Conservation (phyloP, 2,888 invertebrate genomes). For the Lydus trimaculatus region DNA sequence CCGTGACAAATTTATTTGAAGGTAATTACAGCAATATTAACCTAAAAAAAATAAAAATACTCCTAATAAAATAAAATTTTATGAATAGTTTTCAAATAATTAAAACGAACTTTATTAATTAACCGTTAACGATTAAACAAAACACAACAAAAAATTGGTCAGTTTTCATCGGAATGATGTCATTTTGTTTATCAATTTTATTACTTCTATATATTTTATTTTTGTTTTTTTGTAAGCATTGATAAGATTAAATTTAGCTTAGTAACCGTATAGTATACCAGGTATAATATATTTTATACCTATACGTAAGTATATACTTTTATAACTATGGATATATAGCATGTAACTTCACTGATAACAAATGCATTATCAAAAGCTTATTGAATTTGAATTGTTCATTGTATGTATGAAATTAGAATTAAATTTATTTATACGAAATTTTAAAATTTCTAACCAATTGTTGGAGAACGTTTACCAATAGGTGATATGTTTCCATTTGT, state of each 20-base stretch:
- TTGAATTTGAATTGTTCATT: too few species aligned
- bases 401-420: too few species aligned
- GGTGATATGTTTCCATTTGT: too few species aligned
- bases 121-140: not conserved
- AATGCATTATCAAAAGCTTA: too few species aligned
- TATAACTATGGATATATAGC: not conserved
- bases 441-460: too few species aligned
- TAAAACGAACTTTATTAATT: not conserved
- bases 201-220: too few species aligned
- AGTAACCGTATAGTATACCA: not conserved
- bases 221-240: too few species aligned
- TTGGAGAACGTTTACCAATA: too few species aligned
- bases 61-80: not conserved
- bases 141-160: not conserved
- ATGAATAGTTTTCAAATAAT: not conserved
- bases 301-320: not conserved
- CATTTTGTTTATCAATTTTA: not conserved
- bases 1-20: not conserved
- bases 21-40: not conserved
- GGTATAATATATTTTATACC: not conserved
- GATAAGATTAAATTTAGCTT: not conserved
- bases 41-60: not conserved
- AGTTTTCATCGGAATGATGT: not conserved
- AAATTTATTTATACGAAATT: too few species aligned
- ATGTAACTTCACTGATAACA: not conserved